These are phyloP conservation scores for Periphyllus acericola DNA, from an alignment of 2,888 invertebrate species.

Conservation along the genomic window DNA sequence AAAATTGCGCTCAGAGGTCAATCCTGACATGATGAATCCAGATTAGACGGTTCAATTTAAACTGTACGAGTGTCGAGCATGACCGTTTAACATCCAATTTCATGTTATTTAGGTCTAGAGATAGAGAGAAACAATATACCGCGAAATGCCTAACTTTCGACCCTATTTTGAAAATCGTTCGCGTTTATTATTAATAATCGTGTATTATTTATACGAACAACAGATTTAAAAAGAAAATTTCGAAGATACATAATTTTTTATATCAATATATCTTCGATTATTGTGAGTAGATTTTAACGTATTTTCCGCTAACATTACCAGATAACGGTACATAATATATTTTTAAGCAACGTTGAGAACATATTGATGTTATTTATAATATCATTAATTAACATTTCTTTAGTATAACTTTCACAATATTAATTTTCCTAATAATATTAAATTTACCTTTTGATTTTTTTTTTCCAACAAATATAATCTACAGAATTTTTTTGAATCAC, in stretches of 20 bases:
- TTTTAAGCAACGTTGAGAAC: too few relatives aligned
- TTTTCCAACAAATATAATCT: too few relatives aligned
- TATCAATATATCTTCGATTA: neutral
- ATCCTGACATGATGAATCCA: constrained; percentile 44
- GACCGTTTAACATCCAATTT: constrained; percentile 7
- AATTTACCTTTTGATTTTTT: too few relatives aligned
- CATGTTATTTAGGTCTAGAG: neutral
- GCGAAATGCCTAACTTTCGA: neutral
- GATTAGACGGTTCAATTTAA: constrained; percentile 48
- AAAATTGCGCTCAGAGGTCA: constrained; percentile 44
- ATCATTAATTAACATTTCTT: too few relatives aligned
- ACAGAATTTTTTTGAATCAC: too few relatives aligned
- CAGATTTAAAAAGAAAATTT: neutral
- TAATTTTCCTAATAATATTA: too few relatives aligned
- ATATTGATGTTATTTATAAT: too few relatives aligned
- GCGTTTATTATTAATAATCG: neutral
- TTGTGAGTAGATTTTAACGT: too few relatives aligned
- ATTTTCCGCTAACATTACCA: too few relatives aligned
- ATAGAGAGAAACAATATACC: neutral
- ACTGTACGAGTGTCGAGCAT: constrained; percentile 31
- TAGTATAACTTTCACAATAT: too few relatives aligned
- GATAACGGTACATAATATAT: too few relatives aligned
- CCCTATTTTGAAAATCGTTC: neutral
- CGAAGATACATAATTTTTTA: neutral
- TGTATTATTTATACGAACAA: neutral